These are phyloP conservation scores for Formica aserva DNA, from an alignment of 2,888 invertebrate species.

Conservation along the genomic window DNA sequence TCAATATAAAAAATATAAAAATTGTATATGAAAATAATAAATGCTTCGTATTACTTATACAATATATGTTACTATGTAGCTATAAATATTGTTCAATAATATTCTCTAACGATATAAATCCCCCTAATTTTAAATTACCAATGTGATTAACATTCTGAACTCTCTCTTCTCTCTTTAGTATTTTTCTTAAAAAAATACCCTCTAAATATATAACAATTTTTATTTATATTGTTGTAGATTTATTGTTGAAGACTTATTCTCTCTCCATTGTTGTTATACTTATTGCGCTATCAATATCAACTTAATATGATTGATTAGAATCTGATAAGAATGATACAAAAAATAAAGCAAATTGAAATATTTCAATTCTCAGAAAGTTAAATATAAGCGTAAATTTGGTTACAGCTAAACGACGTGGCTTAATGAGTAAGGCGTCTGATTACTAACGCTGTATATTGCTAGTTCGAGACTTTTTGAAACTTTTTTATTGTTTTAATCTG, in stretches of 20 bases:
- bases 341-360: neutral
- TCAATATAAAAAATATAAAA: neutral
- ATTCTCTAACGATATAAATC: neutral
- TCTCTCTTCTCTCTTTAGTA: too few relatives aligned
- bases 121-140: neutral
- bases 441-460: too few relatives aligned
- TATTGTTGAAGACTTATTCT: neutral
- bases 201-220: neutral
- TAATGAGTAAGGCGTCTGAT: neutral
- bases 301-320: neutral
- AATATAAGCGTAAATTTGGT: neutral
- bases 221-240: neutral
- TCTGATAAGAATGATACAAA: neutral
- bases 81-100: neutral
- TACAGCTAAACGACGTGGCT: neutral
- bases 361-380: neutral
- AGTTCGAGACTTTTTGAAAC: too few relatives aligned
- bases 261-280: neutral
- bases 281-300: neutral
- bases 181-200: neutral
- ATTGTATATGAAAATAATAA: neutral
- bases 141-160: neutral
- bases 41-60: conserved; percentile 4
- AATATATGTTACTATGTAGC: neutral
- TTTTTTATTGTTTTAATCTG: too few relatives aligned